These are phyloP conservation scores for Ciona savignyi DNA, from an alignment of 23 tunicate genomes.

Conservation along the genomic window DNA sequence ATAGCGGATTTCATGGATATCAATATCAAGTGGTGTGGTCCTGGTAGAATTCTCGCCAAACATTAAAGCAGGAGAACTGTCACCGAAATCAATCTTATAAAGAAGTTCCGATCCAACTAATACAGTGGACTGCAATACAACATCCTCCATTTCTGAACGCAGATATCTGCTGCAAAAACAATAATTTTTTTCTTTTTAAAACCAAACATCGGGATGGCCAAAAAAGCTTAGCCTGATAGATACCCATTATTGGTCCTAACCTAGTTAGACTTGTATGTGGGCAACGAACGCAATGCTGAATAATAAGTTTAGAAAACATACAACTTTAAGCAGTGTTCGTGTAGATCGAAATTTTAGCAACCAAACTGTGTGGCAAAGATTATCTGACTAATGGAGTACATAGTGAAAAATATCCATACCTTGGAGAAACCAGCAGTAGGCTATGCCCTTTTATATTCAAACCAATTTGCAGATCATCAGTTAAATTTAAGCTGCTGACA, in stretches of 20 bases:
- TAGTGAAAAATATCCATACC: constrained; percentile 25
- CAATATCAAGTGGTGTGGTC: constrained; percentile 21
- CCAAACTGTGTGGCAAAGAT: no score
- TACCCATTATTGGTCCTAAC: no score
- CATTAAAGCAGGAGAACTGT: constrained; percentile 5
- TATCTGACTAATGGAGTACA: no score
- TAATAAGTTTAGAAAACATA: no score
- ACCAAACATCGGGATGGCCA: no score
- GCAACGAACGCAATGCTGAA: no score
- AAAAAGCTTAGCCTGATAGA: no score
- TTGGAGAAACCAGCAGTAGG: constrained; percentile 14
- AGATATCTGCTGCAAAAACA: no score
- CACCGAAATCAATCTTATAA: constrained; percentile 51
- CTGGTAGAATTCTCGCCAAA: constrained; percentile 43
- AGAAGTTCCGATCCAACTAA: constrained; percentile 35
- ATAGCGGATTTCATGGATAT: constrained; percentile 36
- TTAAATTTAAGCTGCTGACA: constrained; percentile 18
- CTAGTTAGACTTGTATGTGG: no score
- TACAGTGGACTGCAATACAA: constrained; percentile 5
- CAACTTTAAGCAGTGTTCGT: no score
- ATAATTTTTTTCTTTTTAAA: no score
- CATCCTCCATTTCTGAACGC: constrained; percentile 10
- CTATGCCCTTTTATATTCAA: constrained; percentile 7
- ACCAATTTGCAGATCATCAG: constrained; percentile 23
- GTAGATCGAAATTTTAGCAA: no score